phyloP scores from a whole-genome alignment of 2,113 vertebrate species.

The Siphamia tubifer region DNA sequence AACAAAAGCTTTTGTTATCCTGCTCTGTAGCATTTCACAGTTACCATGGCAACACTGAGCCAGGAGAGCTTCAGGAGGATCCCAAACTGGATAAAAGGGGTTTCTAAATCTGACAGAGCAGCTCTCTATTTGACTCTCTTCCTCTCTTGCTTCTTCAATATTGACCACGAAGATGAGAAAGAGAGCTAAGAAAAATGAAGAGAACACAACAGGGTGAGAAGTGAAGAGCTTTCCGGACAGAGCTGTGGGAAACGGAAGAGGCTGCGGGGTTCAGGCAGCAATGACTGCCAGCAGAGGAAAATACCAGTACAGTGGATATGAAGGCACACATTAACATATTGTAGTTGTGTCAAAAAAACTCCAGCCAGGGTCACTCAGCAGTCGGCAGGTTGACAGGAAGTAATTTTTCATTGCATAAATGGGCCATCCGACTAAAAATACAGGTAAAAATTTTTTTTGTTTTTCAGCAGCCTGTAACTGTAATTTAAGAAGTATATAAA shows the following conservation, averaged over 20 bases:
- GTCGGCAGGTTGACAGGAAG: not conserved
- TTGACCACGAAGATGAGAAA: constrained; percentile 8
- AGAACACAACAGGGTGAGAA: constrained; percentile 16
- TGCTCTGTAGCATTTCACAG: constrained; percentile 43
- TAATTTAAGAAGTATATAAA: not conserved
- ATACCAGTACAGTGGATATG: constrained; percentile 40
- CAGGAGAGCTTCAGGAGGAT: constrained; percentile 55
- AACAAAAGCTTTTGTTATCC: constrained; percentile 66
- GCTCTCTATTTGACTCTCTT: constrained; percentile 20
- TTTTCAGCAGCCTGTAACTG: not conserved
- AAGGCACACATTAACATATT: constrained; percentile 34
- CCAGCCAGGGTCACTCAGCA: constrained; percentile 30
- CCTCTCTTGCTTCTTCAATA: constrained; percentile 15
- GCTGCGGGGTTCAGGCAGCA: constrained; percentile 37
- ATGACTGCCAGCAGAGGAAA: constrained; percentile 57
- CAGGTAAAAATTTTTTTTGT: not conserved
- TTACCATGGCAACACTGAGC: constrained; percentile 59
- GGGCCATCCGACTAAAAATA: not conserved
- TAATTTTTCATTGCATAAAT: not conserved
- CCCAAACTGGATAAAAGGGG: constrained; percentile 49
- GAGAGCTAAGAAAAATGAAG: not conserved
- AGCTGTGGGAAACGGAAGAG: constrained; percentile 57
- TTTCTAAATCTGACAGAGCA: constrained; percentile 48
- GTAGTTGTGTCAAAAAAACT: constrained; percentile 11
- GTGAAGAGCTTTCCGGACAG: constrained; percentile 46